A percentile compares a stretch with the other conserved stretches of the same genome.
These are phyloP conservation scores for Brachypterus glaber DNA, from an alignment of 2,888 invertebrate species.

Conservation along the genomic window DNA sequence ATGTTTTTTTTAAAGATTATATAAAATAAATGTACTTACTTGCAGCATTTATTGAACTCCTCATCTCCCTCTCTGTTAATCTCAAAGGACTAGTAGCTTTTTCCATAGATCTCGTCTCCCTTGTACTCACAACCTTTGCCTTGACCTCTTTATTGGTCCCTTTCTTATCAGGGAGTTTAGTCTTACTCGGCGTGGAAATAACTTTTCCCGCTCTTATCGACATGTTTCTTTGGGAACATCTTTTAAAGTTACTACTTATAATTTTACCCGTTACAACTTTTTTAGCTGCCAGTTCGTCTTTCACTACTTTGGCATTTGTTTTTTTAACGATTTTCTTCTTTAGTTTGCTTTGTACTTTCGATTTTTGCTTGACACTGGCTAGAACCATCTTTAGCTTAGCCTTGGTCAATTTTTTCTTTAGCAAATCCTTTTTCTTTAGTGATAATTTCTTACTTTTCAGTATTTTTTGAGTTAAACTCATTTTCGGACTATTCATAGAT, in stretches of 20 bases:
- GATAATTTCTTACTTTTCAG: conserved; percentile 38
- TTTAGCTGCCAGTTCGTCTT: not conserved
- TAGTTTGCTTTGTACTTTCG: conserved; percentile 32
- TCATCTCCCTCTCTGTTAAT: no score
- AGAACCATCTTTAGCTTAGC: conserved; percentile 32
- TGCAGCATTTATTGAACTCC: no score
- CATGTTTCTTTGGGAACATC: not conserved
- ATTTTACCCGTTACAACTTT: not conserved
- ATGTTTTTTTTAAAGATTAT: no score
- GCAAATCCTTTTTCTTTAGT: conserved; percentile 39
- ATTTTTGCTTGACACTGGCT: conserved; percentile 12
- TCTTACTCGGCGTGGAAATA: no score
- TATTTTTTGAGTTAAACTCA: conserved; percentile 39
- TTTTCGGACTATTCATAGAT: conserved; percentile 38
- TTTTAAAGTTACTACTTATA: no score
- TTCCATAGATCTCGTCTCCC: no score
- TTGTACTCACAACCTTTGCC: no score
- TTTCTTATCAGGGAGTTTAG: no score
- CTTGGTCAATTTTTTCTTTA: conserved; percentile 38
- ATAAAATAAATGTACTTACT: no score
- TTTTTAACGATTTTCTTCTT: conserved; percentile 6
- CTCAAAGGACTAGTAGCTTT: no score
- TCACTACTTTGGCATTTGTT: conserved; percentile 11
- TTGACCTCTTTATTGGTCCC: no score
- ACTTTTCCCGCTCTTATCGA: not conserved